phyloP scores from a whole-genome alignment of 2,113 vertebrate genomes.

The Atherinomorus stipes region DNA sequence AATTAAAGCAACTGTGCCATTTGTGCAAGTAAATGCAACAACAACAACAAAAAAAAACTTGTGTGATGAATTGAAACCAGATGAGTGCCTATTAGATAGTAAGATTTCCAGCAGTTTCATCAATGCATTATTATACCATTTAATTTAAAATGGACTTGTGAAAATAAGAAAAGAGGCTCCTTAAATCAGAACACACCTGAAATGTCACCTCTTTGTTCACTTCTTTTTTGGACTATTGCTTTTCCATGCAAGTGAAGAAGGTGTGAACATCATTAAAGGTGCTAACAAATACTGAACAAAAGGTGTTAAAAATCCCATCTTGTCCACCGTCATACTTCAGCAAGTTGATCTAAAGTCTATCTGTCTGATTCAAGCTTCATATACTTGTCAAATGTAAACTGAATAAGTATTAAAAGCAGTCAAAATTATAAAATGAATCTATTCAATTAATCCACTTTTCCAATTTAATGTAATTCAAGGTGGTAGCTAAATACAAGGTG shows the following conservation, averaged over 20 bases:
- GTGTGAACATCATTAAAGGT: constrained; percentile 17
- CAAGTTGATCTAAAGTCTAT: constrained; percentile 16
- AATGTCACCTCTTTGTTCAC: neutral
- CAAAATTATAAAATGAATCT: neutral
- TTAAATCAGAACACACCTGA: neutral
- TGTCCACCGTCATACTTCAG: neutral
- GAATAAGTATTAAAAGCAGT: neutral
- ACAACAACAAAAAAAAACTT: neutral
- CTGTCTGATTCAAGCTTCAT: constrained; percentile 36
- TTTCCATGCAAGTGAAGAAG: neutral
- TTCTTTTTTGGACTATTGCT: neutral
- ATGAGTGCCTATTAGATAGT: neutral
- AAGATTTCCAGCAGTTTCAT: neutral
- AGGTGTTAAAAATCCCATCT: constrained; percentile 1
- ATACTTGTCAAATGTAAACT: constrained; percentile 22
- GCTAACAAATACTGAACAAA: constrained; percentile 15
- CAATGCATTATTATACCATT: neutral
- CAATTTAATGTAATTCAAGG: neutral
- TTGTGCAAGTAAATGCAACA: constrained; percentile 12
- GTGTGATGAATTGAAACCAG: neutral
- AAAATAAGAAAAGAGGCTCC: neutral
- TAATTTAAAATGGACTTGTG: neutral
- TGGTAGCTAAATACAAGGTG: constrained; percentile 16
- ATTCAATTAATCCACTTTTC: neutral
- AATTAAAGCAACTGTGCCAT: neutral